Conservation (phyloP, 2,113 vertebrate genomes). For the Eulemur macaco region DNA sequence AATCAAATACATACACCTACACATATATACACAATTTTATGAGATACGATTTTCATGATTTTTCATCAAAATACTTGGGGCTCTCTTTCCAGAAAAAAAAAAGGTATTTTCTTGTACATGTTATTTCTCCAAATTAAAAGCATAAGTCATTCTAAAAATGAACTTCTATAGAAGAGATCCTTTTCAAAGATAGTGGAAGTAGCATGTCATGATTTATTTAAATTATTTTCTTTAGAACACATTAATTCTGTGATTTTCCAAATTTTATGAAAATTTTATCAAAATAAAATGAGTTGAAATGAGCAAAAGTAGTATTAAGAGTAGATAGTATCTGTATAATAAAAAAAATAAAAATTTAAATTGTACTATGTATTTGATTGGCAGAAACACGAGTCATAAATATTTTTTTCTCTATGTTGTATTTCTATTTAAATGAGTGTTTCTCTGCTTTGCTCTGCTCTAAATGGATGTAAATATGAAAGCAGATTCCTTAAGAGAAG, state of each 20-base stretch:
- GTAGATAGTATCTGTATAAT: not conserved
- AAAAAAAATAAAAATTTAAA: constrained; percentile 21
- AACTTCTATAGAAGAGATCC: not conserved
- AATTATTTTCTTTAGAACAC: not conserved
- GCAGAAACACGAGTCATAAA: not conserved
- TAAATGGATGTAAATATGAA: not conserved
- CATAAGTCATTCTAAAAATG: not conserved
- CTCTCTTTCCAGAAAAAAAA: not conserved
- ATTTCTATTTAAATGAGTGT: not conserved
- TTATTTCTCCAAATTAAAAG: not conserved
- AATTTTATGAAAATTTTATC: constrained; percentile 39
- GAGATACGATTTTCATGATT: not conserved
- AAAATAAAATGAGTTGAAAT: constrained; percentile 17
- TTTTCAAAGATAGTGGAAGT: not conserved
- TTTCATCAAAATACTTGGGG: not conserved
- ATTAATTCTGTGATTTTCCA: not conserved
- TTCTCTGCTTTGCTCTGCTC: not conserved
- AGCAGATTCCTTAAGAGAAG: not conserved
- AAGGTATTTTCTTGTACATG: not conserved
- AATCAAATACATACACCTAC: not conserved
- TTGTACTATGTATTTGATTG: constrained; percentile 28
- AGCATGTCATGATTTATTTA: not conserved
- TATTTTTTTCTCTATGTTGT: not conserved
- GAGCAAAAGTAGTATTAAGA: not conserved
- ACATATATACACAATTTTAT: not conserved